phyloP scores from a whole-genome alignment of 2,888 invertebrate species.

The Chrysodeixis includens region DNA sequence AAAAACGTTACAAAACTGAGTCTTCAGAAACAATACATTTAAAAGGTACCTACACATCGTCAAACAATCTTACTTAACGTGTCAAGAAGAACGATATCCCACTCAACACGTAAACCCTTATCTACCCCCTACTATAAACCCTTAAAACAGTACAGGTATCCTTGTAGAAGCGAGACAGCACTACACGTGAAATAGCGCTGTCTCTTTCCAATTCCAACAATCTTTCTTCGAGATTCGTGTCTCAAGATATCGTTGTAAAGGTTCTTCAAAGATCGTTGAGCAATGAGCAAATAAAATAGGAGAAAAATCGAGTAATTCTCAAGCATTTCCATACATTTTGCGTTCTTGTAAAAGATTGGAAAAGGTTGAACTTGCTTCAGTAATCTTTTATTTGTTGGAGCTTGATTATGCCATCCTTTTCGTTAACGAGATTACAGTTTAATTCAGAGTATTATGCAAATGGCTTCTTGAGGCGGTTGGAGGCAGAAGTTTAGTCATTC shows the following conservation, averaged over 20 bases:
- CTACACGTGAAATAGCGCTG: not conserved
- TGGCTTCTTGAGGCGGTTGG: not conserved
- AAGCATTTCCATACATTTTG: slow-evolving; percentile 11
- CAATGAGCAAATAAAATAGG: slow-evolving; percentile 19
- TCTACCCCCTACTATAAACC: too few relatives aligned
- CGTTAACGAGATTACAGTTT: not conserved
- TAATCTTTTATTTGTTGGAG: not conserved
- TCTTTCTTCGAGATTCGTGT: too few relatives aligned
- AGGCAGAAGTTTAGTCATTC: not conserved
- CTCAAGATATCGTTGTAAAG: not conserved
- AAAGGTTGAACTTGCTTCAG: slow-evolving; percentile 14
- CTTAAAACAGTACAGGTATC: not conserved
- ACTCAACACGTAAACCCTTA: not conserved
- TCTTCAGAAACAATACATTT: not conserved
- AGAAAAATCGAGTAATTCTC: slow-evolving; percentile 7
- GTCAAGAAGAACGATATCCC: slow-evolving; percentile 2
- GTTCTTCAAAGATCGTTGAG: slow-evolving; percentile 8
- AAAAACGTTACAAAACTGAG: too few relatives aligned
- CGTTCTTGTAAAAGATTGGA: slow-evolving; percentile 6
- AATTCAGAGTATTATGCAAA: not conserved
- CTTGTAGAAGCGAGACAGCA: not conserved
- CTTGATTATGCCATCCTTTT: not conserved
- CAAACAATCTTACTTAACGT: not conserved
- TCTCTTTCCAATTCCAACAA: too few relatives aligned
- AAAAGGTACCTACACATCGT: not conserved